phyloP scores from a whole-genome alignment of 2,113 vertebrate genomes.

The Antechinus stuartii region DNA sequence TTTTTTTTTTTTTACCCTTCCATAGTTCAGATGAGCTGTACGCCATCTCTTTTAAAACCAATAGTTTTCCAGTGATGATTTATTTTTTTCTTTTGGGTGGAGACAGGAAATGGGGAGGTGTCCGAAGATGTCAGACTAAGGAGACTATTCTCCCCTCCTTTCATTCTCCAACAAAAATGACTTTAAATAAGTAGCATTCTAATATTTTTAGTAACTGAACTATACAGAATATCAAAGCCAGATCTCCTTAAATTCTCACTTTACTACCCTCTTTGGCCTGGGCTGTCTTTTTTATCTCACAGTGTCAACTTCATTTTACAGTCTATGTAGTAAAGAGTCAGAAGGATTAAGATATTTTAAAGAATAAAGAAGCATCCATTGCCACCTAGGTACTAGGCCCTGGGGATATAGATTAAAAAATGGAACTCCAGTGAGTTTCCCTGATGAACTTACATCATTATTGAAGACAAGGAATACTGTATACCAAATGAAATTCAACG shows the following conservation, averaged over 20 bases:
- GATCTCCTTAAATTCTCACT: neutral
- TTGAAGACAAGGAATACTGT: neutral
- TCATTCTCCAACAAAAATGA: neutral
- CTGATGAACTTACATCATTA: neutral
- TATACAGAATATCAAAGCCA: neutral
- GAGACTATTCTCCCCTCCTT: neutral
- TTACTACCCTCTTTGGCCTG: constrained; percentile 14
- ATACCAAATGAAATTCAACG: neutral
- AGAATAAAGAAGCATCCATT: constrained; percentile 43
- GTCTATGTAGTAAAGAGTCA: neutral
- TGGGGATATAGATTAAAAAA: neutral
- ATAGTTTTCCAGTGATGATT: neutral
- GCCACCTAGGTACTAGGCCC: neutral
- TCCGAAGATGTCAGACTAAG: neutral
- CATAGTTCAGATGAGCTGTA: neutral
- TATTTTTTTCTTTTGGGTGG: neutral
- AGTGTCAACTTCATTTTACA: constrained; percentile 58
- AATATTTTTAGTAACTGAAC: constrained; percentile 17
- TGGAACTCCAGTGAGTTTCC: neutral
- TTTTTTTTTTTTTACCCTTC: neutral
- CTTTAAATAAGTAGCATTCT: neutral
- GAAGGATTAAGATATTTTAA: constrained; percentile 15
- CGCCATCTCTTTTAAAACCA: neutral
- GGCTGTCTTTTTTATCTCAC: constrained; percentile 57
- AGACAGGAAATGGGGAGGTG: neutral